Evolutionary conservation across 2,113 vertebrate species (phyloP).

Genomic region (Heloderma charlesbogerti): DNA sequence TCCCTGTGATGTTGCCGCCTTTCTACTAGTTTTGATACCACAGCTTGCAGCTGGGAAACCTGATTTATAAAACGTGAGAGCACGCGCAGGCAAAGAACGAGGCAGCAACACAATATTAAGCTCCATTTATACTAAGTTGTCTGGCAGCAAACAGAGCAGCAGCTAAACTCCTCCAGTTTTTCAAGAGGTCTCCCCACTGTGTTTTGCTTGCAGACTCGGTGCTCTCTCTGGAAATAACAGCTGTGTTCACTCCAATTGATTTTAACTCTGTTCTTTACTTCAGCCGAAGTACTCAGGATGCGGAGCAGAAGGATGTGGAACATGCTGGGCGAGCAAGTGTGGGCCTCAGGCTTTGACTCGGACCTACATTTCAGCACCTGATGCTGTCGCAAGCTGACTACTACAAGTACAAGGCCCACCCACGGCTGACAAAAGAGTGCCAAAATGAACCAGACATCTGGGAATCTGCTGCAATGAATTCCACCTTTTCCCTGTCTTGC

Average conservation of each 20-base stretch:
- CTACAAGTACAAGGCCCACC: neutral
- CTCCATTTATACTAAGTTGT: neutral
- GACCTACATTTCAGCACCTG: neutral
- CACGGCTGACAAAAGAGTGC: neutral
- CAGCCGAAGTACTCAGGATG: neutral
- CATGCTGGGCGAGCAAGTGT: neutral
- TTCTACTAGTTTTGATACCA: conserved; percentile 2
- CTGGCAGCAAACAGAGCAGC: neutral
- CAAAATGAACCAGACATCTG: neutral
- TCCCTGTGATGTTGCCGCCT: conserved; percentile 8
- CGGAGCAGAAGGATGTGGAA: neutral
- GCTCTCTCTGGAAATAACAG: neutral
- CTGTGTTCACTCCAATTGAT: neutral
- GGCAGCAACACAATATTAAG: conserved; percentile 12
- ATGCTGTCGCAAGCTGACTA: neutral
- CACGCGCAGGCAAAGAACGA: conserved; percentile 7
- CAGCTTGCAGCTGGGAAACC: neutral
- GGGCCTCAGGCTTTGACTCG: neutral
- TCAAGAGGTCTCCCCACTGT: neutral
- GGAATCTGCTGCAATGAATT: neutral
- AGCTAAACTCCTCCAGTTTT: conserved; percentile 16
- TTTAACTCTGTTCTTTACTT: conserved; percentile 23
- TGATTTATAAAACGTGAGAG: conserved; percentile 8
- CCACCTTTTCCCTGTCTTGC: neutral
- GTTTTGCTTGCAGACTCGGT: conserved; percentile 3